Conservation (phyloP, 2,888 invertebrate species). For the Cryptophagus acutangulus region DNA sequence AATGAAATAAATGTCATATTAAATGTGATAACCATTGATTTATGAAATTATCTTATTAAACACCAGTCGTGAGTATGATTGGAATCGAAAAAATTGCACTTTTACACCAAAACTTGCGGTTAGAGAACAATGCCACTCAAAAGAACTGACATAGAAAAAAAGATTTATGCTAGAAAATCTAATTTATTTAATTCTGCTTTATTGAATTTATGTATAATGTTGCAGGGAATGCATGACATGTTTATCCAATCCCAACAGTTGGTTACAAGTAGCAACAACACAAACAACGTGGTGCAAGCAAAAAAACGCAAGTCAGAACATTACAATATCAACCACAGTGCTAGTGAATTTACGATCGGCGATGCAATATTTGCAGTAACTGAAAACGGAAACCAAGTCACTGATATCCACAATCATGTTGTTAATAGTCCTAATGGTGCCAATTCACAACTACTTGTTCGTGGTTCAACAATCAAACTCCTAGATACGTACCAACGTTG, state of each 20-base stretch:
- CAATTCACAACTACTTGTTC: constrained; percentile 56
- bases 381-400: constrained; percentile 11
- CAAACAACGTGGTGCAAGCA: constrained; percentile 36
- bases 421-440: constrained; percentile 32
- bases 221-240: constrained; percentile 83
- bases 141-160: no score
- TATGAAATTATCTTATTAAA: no score
- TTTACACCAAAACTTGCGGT: no score
- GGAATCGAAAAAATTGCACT: no score
- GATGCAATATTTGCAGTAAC: constrained; percentile 31
- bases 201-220: no score
- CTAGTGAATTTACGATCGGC: constrained; percentile 44
- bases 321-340: constrained; percentile 24
- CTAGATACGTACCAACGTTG: constrained; percentile 64
- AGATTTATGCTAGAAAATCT: no score
- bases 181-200: no score
- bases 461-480: constrained; percentile 63
- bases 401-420: constrained; percentile 25
- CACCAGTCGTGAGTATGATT: no score
- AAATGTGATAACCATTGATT: no score
- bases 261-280: constrained; percentile 52
- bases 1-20: no score
- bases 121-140: no score
- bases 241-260: constrained; percentile 65
- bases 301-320: constrained; percentile 45